Conservation (phyloP, 2,113 vertebrate species). For the Ceuthmochares aereus region DNA sequence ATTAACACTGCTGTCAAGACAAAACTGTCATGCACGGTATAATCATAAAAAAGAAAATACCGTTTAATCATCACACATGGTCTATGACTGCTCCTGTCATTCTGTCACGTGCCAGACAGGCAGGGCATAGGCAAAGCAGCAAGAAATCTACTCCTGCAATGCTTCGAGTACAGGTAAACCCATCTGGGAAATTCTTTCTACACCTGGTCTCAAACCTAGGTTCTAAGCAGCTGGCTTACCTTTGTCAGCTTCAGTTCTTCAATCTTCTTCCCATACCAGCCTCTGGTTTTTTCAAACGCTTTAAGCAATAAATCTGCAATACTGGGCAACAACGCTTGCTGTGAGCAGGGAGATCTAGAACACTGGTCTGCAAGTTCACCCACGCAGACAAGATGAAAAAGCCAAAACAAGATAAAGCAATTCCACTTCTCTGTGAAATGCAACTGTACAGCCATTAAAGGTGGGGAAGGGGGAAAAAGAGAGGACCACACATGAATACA, state of each 20-base stretch:
- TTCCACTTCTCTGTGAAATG: constrained; percentile 30
- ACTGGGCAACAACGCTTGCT: neutral
- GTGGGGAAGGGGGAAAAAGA: neutral
- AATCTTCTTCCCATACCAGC: neutral
- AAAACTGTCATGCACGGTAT: neutral
- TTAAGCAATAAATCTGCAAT: neutral
- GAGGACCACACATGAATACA: neutral
- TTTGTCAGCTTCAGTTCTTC: constrained; percentile 11
- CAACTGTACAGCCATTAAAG: neutral
- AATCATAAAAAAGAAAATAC: neutral
- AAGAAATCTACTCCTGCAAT: neutral
- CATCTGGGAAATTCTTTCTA: neutral
- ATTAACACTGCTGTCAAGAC: neutral
- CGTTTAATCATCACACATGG: neutral
- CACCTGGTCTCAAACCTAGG: neutral
- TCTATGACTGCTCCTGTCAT: neutral
- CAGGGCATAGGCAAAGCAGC: neutral
- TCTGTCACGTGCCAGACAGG: neutral
- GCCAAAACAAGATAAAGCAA: constrained; percentile 39
- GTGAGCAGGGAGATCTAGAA: neutral
- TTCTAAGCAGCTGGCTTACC: constrained; percentile 28
- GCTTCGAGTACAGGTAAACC: neutral
- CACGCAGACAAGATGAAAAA: constrained; percentile 26
- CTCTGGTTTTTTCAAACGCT: neutral
- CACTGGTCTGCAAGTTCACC: constrained; percentile 40